These are phyloP conservation scores for Danio kyathit DNA, from an alignment of 2,797 vertebrate species.

Conservation along the genomic window DNA sequence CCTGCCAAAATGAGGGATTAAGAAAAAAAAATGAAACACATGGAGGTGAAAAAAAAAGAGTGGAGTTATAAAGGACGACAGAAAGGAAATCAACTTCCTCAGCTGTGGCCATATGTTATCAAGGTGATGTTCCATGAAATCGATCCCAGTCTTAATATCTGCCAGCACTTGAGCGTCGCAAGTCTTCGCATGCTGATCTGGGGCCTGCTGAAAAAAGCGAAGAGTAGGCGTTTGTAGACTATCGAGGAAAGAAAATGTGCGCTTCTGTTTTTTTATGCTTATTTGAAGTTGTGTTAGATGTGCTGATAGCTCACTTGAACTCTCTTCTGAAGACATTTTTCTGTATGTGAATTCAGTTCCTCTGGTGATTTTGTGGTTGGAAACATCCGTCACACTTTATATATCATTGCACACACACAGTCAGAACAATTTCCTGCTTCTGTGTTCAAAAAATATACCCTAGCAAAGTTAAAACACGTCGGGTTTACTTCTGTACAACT, in stretches of 20 bases:
- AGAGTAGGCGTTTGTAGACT: slow-evolving; percentile 51
- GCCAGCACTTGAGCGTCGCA: slow-evolving; percentile 68
- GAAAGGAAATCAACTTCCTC: slow-evolving; percentile 74
- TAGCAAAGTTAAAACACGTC: background rate
- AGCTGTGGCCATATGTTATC: slow-evolving; percentile 77
- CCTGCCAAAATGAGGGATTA: slow-evolving; percentile 30
- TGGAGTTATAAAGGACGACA: slow-evolving; percentile 62
- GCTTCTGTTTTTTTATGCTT: background rate
- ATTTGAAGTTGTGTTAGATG: slow-evolving; percentile 12
- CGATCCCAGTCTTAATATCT: slow-evolving; percentile 72
- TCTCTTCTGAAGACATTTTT: background rate
- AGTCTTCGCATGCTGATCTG: slow-evolving; percentile 72
- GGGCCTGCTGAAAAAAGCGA: slow-evolving; percentile 62
- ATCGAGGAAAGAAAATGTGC: slow-evolving; percentile 16
- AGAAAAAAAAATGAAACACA: slow-evolving; percentile 10
- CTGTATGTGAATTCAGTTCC: background rate
- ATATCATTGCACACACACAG: background rate
- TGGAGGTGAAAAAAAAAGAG: background rate
- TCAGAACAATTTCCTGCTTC: background rate
- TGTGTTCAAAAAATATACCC: background rate
- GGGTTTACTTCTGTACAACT: background rate
- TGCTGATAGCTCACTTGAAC: slow-evolving; percentile 15
- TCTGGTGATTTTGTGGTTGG: background rate
- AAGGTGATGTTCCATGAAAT: slow-evolving; percentile 80
- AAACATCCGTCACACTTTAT: background rate